Base-by-base conservation (phyloP, 1,140 invertebrate genomes). In the Drosophila tsacasi region DNA sequence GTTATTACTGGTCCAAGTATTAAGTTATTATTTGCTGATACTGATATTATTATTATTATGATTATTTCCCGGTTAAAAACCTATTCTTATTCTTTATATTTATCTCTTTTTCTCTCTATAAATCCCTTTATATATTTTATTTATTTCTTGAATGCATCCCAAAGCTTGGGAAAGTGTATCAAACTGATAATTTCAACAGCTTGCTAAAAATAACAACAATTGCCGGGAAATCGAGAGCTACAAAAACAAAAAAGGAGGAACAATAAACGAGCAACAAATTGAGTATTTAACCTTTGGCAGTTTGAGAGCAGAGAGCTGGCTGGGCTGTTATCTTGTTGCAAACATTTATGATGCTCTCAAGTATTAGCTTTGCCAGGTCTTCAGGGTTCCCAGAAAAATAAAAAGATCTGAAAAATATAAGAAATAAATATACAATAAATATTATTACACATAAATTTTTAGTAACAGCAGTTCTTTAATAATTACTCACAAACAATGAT, bases 201-300 rank as follows among this genome's bases (percentile, higher is more conserved):
- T 76, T 58, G 76, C 75, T 77, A 79, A 71, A 71, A 79, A 72
- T 64, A 79, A 77, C 49, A 55, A 61, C 61, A 75, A 79, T 87
- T 74, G 79, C 76, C 66, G 72, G 54, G 73, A 80, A 84, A 80
- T 80, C 60, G 47, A 52, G 40, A 65, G 54, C 50, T 30, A 64
- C 40, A 62, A 40, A 37, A 71, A 60, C 50, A 55, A 55, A 55
- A 55, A 55, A 55, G 52, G 30, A 58, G 44, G 23, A 67, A 57
- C 67, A 64, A 89, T 89, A 84, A 69, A 81, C 55, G 65, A 76
- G 27, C 81, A 79, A 74, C 85, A 89, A 89, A 90, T 89, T 89
- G 85, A 89, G 75, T 65, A 89, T 90, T 89, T 89, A 89, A 89
- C 85, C 85, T 89, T 89, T 89, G 84, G 54, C 77, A 75, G 67